These are phyloP conservation scores for Lacanobia wlatinum DNA, from an alignment of 2,888 invertebrate species.

Conservation along the genomic window DNA sequence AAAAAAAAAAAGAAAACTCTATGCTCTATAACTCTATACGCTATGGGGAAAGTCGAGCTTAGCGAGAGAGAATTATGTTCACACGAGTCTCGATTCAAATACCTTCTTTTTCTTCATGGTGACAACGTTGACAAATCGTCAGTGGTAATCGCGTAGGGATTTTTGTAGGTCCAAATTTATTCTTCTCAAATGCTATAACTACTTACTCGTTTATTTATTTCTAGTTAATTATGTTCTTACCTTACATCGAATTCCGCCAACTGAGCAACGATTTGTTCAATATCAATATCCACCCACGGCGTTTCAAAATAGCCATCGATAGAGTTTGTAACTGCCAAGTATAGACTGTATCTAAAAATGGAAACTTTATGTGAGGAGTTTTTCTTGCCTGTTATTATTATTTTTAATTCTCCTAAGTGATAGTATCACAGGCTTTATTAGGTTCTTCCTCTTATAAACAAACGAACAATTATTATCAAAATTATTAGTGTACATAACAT, in stretches of 20 bases:
- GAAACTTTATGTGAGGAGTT: background rate
- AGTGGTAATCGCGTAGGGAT: background rate
- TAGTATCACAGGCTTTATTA: background rate
- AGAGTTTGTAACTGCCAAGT: conserved; percentile 95
- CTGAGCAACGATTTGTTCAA: conserved; percentile 95
- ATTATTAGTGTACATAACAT: too few species aligned
- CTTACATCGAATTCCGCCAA: conserved; percentile 95
- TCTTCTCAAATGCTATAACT: background rate
- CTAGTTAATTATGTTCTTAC: conserved; percentile 77
- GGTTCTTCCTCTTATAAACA: too few species aligned
- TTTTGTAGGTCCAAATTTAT: background rate
- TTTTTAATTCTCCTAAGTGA: background rate
- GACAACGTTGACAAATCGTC: background rate
- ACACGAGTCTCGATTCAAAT: background rate
- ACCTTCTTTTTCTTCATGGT: background rate
- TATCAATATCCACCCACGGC: conserved; percentile 96
- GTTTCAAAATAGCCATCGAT: conserved; percentile 97
- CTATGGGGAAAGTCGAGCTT: background rate
- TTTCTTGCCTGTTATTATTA: background rate
- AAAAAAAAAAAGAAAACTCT: background rate
- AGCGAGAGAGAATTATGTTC: background rate
- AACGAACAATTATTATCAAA: too few species aligned
- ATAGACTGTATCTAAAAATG: conserved; percentile 88
- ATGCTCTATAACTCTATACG: too few species aligned
- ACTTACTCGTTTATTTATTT: background rate